Evolutionary conservation across 2,888 invertebrate species (phyloP).

Genomic region (Pollenia griseotomentosa): DNA sequence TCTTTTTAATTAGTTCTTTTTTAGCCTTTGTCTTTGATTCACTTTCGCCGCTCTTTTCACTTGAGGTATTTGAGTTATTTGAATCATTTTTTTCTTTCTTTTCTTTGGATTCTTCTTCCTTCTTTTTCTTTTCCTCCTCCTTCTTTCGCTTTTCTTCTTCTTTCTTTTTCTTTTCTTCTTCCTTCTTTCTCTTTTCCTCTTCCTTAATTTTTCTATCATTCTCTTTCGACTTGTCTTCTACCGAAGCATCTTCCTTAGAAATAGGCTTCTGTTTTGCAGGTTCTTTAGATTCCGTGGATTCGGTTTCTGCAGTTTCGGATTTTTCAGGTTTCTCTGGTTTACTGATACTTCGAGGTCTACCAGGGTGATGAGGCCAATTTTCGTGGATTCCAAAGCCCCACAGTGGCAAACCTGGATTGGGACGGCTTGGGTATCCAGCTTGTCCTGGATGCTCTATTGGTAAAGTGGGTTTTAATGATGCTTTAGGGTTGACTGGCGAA

Average conservation of each 20-base stretch:
- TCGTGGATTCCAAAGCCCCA: no score
- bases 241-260: slow-evolving; percentile 63
- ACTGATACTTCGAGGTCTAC: slow-evolving; percentile 7
- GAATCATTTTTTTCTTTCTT: slow-evolving; percentile 64
- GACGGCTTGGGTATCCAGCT: no score
- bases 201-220: slow-evolving; percentile 31
- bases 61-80: slow-evolving; percentile 64
- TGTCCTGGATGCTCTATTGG: no score
- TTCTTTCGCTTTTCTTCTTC: slow-evolving; percentile 45
- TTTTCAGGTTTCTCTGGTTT: slow-evolving; percentile 68
- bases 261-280: slow-evolving; percentile 55
- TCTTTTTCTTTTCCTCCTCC: slow-evolving; percentile 24
- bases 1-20: slow-evolving; percentile 76
- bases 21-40: slow-evolving; percentile 70
- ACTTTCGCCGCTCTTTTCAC: slow-evolving; percentile 65
- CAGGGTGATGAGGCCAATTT: background rate
- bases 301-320: slow-evolving; percentile 75
- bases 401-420: no score
- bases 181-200: slow-evolving; percentile 27
- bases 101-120: slow-evolving; percentile 30
- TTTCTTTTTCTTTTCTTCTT: slow-evolving; percentile 54
- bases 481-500: slow-evolving; percentile 32
- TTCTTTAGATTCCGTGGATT: slow-evolving; percentile 76
- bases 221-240: slow-evolving; percentile 68
- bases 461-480: slow-evolving; percentile 18